Evolutionary conservation across 1,140 invertebrate species (phyloP), one percentile per base, ranked within the genome.

Genomic region (Neelides sp.): DNA sequence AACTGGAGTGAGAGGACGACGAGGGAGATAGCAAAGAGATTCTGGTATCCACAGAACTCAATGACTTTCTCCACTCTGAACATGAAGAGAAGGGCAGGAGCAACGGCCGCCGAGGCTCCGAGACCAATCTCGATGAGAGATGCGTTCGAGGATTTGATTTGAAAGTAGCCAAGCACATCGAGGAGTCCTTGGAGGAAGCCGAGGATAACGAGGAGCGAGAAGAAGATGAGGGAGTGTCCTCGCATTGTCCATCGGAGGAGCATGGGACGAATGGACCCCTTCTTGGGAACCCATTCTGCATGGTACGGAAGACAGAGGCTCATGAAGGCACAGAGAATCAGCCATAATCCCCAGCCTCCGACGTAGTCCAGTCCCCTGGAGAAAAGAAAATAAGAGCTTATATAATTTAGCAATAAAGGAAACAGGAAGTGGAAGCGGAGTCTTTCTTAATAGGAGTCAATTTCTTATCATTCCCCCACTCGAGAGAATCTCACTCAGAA

Each of bases 1-100:
- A 61, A 61, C 27, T 61, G 58, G 4, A 61, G 27, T 3, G 54
- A 57, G 20, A 55, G 30, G n/a, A 61, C 58, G 10, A 61, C 49
- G 17, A 61, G 48, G 10, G 58, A 46, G 20, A 61, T 57, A 1
- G 40, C 42, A 13, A 61, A 50, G 23, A 61, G 41, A 47, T 61
- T 57, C 10, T 61, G 58, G 39, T 57, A 37, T 17, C 58, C 58
- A 44, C 58, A 61, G 22, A 45, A 61, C 3, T 61, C 58, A 27
- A 61, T 57, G 45, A 61, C 58, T 52, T 54, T 57, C 42, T 61
- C 58, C 28, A 61, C 58, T 32, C 58, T 45, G 30, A 28, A 57
- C 2, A 61, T 54, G 48, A 57, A 61, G 23, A 57, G 15, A 23
- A 57, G 36, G 30, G 52, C 48, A 12, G 58, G 54, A 19, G 36